Evolutionary conservation across 1,140 invertebrate species (phyloP).

Genomic region (Zeugodacus cucurbitae): DNA sequence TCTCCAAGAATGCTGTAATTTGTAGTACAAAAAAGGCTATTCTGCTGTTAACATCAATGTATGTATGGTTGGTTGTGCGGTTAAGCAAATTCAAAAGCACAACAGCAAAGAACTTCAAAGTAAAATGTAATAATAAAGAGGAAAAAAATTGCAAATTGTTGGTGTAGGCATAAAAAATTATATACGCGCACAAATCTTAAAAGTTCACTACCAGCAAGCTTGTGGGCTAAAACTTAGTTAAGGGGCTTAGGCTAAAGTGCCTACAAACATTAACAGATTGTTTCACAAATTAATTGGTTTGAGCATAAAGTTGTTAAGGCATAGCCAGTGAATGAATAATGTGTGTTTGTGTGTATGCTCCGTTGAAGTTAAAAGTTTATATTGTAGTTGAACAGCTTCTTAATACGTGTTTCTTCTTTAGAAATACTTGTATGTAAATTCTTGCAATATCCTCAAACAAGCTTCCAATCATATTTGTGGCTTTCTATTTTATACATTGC

Average conservation of each 20-base stretch:
- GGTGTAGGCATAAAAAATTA: not conserved
- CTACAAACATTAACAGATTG: conserved; percentile 1
- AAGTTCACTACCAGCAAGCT: not conserved
- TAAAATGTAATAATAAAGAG: not conserved
- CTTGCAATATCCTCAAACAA: not conserved
- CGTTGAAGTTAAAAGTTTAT: not conserved
- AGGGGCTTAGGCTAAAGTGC: not conserved
- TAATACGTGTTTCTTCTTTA: no score
- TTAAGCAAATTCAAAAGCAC: not conserved
- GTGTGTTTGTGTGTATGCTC: no score
- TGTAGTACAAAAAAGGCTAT: not conserved
- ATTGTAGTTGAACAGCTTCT: not conserved
- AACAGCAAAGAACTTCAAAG: not conserved
- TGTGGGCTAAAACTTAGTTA: not conserved
- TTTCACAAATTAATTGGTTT: conserved; percentile 4
- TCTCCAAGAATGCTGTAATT: not conserved
- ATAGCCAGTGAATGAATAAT: no score
- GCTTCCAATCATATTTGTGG: no score
- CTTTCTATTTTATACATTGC: no score
- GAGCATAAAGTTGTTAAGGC: not conserved
- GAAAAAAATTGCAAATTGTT: not conserved
- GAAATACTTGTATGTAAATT: not conserved
- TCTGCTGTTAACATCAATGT: not conserved
- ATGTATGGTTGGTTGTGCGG: not conserved
- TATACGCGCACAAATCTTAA: not conserved